A percentile compares a stretch with the other conserved stretches of the same genome.
phyloP scores from a whole-genome alignment of 2,113 vertebrate genomes.

The Climacteris rufus region DNA sequence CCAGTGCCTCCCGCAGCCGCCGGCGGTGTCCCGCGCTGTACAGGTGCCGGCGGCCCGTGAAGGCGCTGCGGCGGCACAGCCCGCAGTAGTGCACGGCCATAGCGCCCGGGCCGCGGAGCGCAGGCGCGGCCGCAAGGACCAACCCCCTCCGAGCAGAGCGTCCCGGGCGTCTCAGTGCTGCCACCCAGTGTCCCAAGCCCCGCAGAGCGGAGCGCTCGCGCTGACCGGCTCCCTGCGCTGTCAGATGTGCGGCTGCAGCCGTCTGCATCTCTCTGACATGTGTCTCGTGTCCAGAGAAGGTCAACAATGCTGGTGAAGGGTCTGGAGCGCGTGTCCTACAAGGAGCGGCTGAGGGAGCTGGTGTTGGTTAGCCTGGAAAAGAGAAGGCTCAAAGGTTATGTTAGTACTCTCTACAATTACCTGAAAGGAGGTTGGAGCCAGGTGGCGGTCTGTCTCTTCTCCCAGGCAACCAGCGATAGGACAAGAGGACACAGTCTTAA shows the following conservation, averaged over 20 bases:
- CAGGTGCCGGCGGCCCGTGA: not conserved
- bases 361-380: not conserved
- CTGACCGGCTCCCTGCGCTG: fast-evolving
- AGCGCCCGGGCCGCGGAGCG: not conserved
- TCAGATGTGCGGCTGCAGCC: fast-evolving
- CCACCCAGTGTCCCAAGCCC: not conserved
- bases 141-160: not conserved
- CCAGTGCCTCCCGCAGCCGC: not conserved
- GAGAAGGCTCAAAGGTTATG: not conserved
- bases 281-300: not conserved
- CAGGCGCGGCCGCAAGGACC: not conserved
- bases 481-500: not conserved
- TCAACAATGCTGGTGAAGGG: not conserved
- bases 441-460: not conserved
- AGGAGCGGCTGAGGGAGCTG: not conserved
- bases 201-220: fast-evolving
- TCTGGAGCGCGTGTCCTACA: not conserved
- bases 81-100: not conserved
- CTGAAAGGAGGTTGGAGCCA: not conserved
- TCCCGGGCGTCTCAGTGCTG: not conserved
- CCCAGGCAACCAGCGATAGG: not conserved
- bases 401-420: not conserved
- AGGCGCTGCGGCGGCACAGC: not conserved
- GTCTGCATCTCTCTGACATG: fast-evolving
- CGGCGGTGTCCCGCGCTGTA: not conserved